Evolutionary conservation across 2,113 vertebrate genomes (phyloP).

Genomic region (Leptobrachium leishanense): DNA sequence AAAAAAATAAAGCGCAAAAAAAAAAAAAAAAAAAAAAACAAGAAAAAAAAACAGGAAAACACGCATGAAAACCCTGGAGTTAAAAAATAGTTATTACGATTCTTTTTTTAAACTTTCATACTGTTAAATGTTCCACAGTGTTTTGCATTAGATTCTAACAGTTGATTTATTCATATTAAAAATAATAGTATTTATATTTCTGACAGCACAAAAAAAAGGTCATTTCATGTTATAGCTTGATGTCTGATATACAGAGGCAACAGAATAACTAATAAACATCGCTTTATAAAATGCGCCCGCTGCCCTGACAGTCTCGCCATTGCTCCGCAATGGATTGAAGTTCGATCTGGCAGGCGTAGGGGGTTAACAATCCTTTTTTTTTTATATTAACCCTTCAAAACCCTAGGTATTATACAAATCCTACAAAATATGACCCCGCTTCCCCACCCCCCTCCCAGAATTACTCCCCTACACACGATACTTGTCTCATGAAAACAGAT

Average conservation of each 20-base stretch:
- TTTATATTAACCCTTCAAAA: constrained; percentile 74
- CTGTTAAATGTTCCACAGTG: constrained; percentile 78
- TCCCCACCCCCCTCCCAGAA: constrained; percentile 35
- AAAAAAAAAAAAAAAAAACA: constrained; percentile 25
- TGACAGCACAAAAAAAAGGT: constrained; percentile 71
- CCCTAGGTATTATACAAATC: constrained; percentile 77
- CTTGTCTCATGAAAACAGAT: constrained; percentile 69
- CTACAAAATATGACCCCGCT: constrained; percentile 64
- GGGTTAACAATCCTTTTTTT: constrained; percentile 57
- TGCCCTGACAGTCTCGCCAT: neutral
- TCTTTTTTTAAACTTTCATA: constrained; percentile 57
- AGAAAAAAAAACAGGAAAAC: constrained; percentile 42
- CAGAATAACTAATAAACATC: constrained; percentile 61
- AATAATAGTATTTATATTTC: constrained; percentile 80
- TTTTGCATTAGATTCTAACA: constrained; percentile 76
- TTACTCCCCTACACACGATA: constrained; percentile 59
- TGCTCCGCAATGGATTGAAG: constrained; percentile 7
- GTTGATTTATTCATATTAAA: constrained; percentile 80
- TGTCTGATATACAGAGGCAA: constrained; percentile 73
- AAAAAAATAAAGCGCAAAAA: constrained; percentile 10
- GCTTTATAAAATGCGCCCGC: constrained; percentile 51
- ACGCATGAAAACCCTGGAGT: constrained; percentile 71
- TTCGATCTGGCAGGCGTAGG: constrained; percentile 2
- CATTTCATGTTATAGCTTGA: constrained; percentile 66
- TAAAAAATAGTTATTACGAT: constrained; percentile 94